These are phyloP conservation scores for Epizoanthus scotinus DNA, from an alignment of 92 coral and sea anemone species.

Conservation along the genomic window DNA sequence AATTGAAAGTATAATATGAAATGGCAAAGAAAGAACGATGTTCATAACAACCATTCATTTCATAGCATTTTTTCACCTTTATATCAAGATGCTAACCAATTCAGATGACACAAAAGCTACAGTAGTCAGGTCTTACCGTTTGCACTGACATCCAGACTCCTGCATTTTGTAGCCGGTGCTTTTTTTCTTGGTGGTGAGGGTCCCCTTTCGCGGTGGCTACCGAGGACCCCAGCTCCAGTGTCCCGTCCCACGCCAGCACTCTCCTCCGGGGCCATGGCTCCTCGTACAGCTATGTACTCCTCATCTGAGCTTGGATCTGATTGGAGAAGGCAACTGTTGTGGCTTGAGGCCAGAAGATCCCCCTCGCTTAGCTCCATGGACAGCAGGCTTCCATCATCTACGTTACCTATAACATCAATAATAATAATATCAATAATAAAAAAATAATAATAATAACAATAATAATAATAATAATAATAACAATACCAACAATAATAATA, in stretches of 20 bases:
- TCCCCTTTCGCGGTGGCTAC: slow-evolving; percentile 22
- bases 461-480: no score
- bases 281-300: slow-evolving; percentile 35
- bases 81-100: not conserved
- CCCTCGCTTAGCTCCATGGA: slow-evolving; percentile 5
- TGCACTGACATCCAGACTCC: not conserved
- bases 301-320: slow-evolving; percentile 41
- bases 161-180: not conserved
- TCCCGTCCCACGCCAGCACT: slow-evolving; percentile 44
- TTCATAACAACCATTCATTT: not conserved
- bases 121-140: slow-evolving; percentile 12
- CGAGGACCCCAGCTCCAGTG: slow-evolving; percentile 26
- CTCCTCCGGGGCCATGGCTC: slow-evolving; percentile 41
- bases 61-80: not conserved
- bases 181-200: slow-evolving; percentile 30
- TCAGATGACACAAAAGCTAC: not conserved
- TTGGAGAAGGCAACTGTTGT: not conserved
- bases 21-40: no score
- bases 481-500: no score
- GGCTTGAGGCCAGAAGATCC: slow-evolving; percentile 14
- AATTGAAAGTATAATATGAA: no score
- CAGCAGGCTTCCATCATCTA: slow-evolving; percentile 16
- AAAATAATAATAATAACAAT: no score
- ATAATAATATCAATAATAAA: no score
- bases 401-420: not conserved